Conservation (phyloP, 2,797 vertebrate genomes). For the Champsocephalus esox region DNA sequence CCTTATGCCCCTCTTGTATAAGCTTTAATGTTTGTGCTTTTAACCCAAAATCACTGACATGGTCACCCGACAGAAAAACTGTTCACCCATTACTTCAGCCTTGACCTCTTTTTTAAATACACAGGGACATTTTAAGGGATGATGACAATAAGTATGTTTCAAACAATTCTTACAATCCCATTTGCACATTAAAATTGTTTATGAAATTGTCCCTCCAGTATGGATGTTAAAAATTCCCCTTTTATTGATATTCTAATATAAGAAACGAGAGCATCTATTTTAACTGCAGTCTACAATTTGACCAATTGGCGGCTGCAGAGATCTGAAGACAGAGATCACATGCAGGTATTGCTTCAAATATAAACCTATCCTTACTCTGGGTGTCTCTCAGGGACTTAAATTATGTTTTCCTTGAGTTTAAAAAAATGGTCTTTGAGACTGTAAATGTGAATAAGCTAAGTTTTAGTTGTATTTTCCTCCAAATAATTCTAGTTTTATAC, state of each 20-base stretch:
- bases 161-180: neutral
- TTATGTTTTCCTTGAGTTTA: conserved; percentile 5
- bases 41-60: conserved; percentile 20
- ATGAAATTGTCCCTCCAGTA: neutral
- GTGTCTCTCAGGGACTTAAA: conserved; percentile 48
- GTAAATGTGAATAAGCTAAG: neutral
- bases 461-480: conserved; percentile 12
- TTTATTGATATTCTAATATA: neutral
- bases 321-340: neutral
- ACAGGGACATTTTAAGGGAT: conserved; percentile 14
- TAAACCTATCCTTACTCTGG: conserved; percentile 7
- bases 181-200: neutral
- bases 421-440: conserved; percentile 28
- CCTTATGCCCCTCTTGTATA: neutral
- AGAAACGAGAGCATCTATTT: neutral
- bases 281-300: neutral
- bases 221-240: neutral
- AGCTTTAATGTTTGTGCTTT: conserved; percentile 34
- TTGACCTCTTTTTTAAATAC: conserved; percentile 10
- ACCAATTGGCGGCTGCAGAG: neutral
- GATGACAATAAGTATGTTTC: neutral
- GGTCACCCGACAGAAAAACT: conserved; percentile 5
- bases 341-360: neutral
- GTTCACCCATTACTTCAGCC: conserved; percentile 19
- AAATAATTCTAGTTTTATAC: neutral